Conservation (phyloP, 2,113 vertebrate genomes). For the Phoenicopterus ruber region DNA sequence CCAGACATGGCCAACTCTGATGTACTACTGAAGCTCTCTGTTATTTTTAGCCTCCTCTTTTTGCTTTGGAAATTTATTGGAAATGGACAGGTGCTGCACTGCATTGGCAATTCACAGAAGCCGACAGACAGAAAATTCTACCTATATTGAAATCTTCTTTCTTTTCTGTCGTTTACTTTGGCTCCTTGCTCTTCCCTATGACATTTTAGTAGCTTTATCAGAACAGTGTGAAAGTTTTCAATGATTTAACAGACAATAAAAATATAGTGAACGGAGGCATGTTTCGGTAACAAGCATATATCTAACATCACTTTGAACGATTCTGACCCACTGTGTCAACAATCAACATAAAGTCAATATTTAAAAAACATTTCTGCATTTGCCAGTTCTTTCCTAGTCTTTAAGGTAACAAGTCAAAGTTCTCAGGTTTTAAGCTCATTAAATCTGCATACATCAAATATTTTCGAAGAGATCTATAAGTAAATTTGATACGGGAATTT, state of each 20-base stretch:
- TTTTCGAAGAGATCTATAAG: not conserved
- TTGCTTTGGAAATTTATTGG: not conserved
- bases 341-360: not conserved
- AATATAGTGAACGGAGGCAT: not conserved
- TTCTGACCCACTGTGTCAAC: not conserved
- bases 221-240: not conserved
- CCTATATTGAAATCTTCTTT: not conserved
- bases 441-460: not conserved
- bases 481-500: not conserved
- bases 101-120: not conserved
- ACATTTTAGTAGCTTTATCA: not conserved
- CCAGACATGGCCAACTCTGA: not conserved
- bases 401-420: not conserved
- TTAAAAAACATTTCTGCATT: not conserved
- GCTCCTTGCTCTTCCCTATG: not conserved
- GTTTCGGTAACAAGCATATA: not conserved
- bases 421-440: not conserved
- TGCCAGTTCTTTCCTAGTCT: not conserved
- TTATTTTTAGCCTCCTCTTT: not conserved
- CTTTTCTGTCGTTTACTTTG: not conserved
- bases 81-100: not conserved
- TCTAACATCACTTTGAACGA: not conserved
- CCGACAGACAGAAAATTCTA: not conserved
- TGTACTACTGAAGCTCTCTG: not conserved
- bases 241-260: not conserved